Evolutionary conservation across 37 sponge, comb jelly and placozoan genomes (phyloP).

Genomic region (Cliona cf. orientalis): DNA sequence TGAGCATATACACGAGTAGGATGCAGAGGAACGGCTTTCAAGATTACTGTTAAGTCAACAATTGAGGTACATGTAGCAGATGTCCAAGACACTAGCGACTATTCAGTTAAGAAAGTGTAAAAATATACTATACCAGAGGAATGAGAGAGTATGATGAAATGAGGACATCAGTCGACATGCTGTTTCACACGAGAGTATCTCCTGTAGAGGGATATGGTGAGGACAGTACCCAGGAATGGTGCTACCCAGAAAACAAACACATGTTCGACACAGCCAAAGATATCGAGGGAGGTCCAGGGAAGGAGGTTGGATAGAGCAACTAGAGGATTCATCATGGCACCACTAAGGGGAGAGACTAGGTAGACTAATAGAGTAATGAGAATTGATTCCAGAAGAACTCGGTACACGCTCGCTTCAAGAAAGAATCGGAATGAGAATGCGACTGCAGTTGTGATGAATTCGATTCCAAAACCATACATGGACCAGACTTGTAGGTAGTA

Average conservation of each 20-base stretch:
- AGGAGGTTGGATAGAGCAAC: conserved; percentile 23
- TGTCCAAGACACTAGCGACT: too few relatives aligned
- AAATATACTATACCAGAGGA: too few relatives aligned
- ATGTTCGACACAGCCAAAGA: neutral
- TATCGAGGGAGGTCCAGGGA: conserved; percentile 11
- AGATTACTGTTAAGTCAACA: too few relatives aligned
- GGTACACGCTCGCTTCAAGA: neutral
- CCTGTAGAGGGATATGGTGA: too few relatives aligned
- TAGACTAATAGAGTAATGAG: neutral
- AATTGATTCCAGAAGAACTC: neutral
- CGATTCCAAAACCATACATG: conserved; percentile 1
- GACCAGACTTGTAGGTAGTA: neutral
- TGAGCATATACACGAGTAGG: too few relatives aligned
- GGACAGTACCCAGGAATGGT: conserved; percentile 23
- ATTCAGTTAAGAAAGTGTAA: too few relatives aligned
- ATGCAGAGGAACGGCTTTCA: too few relatives aligned
- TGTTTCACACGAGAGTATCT: too few relatives aligned
- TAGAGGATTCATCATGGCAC: conserved; percentile 55
- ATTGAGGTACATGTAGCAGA: too few relatives aligned
- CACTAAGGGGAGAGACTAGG: neutral
- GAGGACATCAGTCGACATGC: too few relatives aligned
- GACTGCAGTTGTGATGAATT: conserved; percentile 5
- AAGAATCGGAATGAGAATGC: conserved; percentile 2
- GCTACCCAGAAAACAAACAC: conserved; percentile 44
- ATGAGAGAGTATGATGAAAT: too few relatives aligned